Base-by-base conservation (phyloP, 1,140 invertebrate species). In the Meloidogyne exigua region DNA sequence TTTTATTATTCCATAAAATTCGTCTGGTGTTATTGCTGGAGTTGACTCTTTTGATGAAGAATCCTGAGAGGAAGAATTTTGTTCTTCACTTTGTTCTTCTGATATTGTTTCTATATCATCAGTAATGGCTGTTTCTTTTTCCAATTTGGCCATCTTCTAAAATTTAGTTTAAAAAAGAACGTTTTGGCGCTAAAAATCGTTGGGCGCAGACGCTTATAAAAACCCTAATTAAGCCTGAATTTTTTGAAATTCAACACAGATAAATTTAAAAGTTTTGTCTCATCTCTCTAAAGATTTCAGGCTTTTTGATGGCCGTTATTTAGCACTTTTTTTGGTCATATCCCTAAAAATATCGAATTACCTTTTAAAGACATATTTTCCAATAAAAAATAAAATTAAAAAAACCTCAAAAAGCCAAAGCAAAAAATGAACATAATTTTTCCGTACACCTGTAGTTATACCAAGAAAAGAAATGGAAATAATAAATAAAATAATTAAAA, bases 401-500 rank as follows among this genome's bases (percentile, higher is more conserved):
- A 26, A 62, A 5, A 79, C 78, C 62, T 80, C 77, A 67, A 79
- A 79, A 21, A 79, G 44, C 32, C 44, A 21, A 28, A 79, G 21
- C 65, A 79, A 49, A 12, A 65, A 26, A 26, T 64, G 13, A 32
- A 75, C 78, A 75, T 69, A 79, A 57, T 13, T 26, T 42, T 68
- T 62, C n/a, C 78, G 15, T 2, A 79, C n/a, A 23, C 78, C 78
- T 25, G 68, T 36, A 36, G 78, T 69, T 26, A 72, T 44, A 32
- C 78, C 78, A 28, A 75, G 25, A 23, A 49, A 68, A 66, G 78
- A 67, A 26, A 79, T 28, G 4, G 25, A 62, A 21, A 71, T 67
- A 23, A 78, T 42, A 57, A 76, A 62, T 39, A 72, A 72, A 18
- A 68, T 21, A n/a, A 68, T 18, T 21, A 36, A 68, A 42, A 68